phyloP scores from a whole-genome alignment of 2,888 invertebrate species.

The Synergus gifuensis region DNA sequence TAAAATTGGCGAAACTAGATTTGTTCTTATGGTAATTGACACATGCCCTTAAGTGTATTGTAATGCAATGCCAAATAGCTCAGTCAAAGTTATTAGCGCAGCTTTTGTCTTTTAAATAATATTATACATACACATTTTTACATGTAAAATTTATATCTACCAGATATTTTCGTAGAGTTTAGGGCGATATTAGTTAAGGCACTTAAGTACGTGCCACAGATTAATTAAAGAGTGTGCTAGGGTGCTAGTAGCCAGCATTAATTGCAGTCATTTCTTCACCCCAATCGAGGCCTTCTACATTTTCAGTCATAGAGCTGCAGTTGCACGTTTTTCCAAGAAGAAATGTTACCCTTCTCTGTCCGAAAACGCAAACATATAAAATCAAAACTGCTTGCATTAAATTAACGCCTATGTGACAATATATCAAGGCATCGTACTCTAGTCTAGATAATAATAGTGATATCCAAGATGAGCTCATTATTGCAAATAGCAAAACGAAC shows the following conservation, averaged over 20 bases:
- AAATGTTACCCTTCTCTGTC: conserved; percentile 89
- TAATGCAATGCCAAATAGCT: not conserved
- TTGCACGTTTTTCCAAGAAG: conserved; percentile 87
- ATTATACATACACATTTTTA: not conserved
- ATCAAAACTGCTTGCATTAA: conserved; percentile 87
- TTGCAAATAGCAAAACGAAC: conserved; percentile 86
- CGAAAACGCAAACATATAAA: conserved; percentile 87
- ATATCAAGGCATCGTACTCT: conserved; percentile 85
- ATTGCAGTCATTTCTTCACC: conserved; percentile 94
- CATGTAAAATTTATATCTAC: not conserved
- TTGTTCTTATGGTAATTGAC: too few relatives aligned
- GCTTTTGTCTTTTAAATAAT: not conserved
- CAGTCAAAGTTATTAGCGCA: not conserved
- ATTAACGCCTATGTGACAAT: conserved; percentile 87
- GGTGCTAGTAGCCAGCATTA: conserved; percentile 82
- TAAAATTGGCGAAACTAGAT: too few relatives aligned
- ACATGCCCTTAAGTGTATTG: not conserved
- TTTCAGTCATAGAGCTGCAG: conserved; percentile 81
- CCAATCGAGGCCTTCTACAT: conserved; percentile 88
- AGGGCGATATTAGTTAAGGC: not conserved
- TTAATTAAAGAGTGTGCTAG: conserved; percentile 43
- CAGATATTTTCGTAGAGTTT: not conserved
- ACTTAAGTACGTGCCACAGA: conserved; percentile 16
- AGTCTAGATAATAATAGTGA: conserved; percentile 88
- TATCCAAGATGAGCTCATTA: conserved; percentile 88